phyloP scores from a whole-genome alignment of 2,797 vertebrate species.

The Rallus crepitans region DNA sequence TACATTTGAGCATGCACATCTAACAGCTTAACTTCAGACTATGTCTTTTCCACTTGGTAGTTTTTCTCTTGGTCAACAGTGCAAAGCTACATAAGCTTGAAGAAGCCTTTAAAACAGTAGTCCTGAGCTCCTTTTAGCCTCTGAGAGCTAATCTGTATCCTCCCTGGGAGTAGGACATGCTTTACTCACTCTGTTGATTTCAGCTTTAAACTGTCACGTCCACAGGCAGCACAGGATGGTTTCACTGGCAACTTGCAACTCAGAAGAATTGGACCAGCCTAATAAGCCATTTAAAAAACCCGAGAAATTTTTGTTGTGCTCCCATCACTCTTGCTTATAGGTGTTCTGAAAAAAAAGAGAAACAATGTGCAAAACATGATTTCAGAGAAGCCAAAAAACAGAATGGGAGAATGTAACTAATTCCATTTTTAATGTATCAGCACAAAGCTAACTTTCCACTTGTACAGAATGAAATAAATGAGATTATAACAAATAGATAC shows the following conservation, averaged over 20 bases:
- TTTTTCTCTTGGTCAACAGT: background rate
- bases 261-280: background rate
- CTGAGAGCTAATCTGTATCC: background rate
- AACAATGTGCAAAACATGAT: background rate
- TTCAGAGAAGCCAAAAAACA: background rate
- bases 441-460: background rate
- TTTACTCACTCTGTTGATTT: background rate
- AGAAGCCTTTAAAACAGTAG: background rate
- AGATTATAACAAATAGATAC: background rate
- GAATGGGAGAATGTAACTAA: background rate
- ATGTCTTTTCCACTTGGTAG: background rate
- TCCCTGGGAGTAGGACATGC: background rate
- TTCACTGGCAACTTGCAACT: background rate
- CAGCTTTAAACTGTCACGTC: background rate
- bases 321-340: background rate
- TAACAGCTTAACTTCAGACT: background rate
- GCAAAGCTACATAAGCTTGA: background rate
- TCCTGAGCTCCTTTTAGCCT: background rate
- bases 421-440: background rate
- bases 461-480: background rate
- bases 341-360: background rate
- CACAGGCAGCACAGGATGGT: background rate
- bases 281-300: background rate
- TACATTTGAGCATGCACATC: background rate
- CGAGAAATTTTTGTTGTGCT: background rate